Evolutionary conservation across 2,888 invertebrate genomes (phyloP).

Genomic region (Netelia melanura): DNA sequence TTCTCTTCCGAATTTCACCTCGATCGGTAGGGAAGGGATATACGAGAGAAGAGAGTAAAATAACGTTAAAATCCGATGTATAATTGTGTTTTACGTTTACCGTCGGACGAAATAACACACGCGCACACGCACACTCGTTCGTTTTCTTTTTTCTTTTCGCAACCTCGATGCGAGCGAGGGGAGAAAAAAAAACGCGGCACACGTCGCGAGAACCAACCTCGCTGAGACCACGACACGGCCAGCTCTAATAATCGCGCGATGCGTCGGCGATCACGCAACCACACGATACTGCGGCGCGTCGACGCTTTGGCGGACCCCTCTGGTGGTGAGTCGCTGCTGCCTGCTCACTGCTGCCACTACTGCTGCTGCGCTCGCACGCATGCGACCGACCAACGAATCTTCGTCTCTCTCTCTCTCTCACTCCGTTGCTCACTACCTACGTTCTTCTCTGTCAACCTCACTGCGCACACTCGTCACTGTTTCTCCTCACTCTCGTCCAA

Average conservation of each 20-base stretch:
- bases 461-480: constrained; percentile 50
- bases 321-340: constrained; percentile 35
- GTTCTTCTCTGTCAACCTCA: constrained; percentile 2
- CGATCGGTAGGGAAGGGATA: background rate
- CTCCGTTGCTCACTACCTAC: background rate
- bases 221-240: background rate
- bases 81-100: background rate
- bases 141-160: background rate
- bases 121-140: background rate
- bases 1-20: background rate
- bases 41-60: background rate
- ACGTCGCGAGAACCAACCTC: background rate
- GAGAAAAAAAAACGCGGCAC: constrained; percentile 32
- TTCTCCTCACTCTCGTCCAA: constrained; percentile 12
- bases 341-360: constrained; percentile 27
- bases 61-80: too few species aligned
- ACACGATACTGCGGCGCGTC: constrained; percentile 64
- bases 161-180: background rate
- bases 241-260: constrained; percentile 44
- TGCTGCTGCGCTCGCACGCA: constrained; percentile 21
- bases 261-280: constrained; percentile 65
- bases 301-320: constrained; percentile 49
- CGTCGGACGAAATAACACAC: background rate
- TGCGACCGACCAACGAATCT: constrained; percentile 13
- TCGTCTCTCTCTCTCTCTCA: constrained; percentile 3